phyloP scores from a whole-genome alignment of 2,888 invertebrate genomes.

The Trachelus troglodyta region DNA sequence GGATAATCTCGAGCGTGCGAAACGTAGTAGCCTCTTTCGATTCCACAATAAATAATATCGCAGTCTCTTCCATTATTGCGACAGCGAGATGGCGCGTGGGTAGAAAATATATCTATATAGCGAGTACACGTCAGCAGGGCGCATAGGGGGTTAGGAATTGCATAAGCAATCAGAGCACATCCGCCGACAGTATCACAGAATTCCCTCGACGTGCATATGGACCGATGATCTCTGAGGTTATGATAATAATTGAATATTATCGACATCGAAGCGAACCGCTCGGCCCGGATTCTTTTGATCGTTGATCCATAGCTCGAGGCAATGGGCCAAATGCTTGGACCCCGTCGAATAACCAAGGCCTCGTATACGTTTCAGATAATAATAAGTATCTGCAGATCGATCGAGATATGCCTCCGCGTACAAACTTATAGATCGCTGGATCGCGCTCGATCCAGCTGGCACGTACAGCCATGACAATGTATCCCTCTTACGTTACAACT shows the following conservation, averaged over 20 bases:
- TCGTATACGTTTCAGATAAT: neutral
- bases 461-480: neutral
- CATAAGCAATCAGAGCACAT: neutral
- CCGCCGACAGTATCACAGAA: neutral
- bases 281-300: conserved; percentile 8
- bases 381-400: neutral
- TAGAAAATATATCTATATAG: neutral
- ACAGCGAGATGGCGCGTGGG: neutral
- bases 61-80: conserved; percentile 18
- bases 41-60: conserved; percentile 9
- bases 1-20: neutral
- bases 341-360: neutral
- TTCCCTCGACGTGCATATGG: neutral
- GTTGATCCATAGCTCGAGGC: conserved; percentile 37
- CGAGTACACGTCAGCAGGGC: neutral
- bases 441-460: conserved; percentile 22
- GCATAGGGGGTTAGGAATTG: neutral
- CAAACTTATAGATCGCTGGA: neutral
- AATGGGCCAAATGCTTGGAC: conserved; percentile 33
- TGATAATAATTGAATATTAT: neutral
- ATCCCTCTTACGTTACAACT: neutral
- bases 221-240: neutral
- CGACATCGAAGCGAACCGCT: neutral
- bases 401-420: neutral
- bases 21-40: neutral